Evolutionary conservation across 2,113 vertebrate genomes (phyloP).

Genomic region (Dicrurus megarhynchus): DNA sequence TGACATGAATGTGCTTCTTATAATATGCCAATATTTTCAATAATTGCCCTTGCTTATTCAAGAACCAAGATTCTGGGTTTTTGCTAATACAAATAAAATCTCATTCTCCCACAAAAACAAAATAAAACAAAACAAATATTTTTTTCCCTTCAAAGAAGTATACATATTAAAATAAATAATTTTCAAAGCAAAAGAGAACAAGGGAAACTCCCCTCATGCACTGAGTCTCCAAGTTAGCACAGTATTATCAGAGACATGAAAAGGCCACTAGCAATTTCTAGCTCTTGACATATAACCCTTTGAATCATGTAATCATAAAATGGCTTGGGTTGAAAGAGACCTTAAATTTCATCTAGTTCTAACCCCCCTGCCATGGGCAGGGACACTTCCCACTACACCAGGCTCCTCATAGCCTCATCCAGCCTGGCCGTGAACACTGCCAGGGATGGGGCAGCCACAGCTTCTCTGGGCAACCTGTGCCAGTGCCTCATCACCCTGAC

Average conservation of each 20-base stretch:
- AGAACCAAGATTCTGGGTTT: background rate
- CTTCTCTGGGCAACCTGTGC: background rate
- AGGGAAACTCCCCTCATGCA: background rate
- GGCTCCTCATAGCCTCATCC: background rate
- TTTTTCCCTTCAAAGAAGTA: background rate
- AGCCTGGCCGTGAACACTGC: background rate
- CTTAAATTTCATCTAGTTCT: background rate
- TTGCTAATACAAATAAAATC: background rate
- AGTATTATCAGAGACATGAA: background rate
- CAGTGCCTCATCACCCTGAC: background rate
- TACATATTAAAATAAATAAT: background rate
- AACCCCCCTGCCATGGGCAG: background rate
- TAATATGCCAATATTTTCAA: background rate
- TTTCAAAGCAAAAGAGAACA: background rate
- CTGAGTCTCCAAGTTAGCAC: background rate
- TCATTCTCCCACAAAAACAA: background rate
- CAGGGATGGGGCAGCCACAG: background rate
- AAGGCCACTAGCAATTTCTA: background rate
- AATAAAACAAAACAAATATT: background rate
- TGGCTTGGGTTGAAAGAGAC: background rate
- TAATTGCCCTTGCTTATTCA: background rate
- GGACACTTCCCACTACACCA: background rate
- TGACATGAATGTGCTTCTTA: background rate
- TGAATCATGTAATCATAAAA: background rate
- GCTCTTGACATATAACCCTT: background rate